phyloP scores from a whole-genome alignment of 2,113 vertebrate species.

The Brienomyrus brachyistius region DNA sequence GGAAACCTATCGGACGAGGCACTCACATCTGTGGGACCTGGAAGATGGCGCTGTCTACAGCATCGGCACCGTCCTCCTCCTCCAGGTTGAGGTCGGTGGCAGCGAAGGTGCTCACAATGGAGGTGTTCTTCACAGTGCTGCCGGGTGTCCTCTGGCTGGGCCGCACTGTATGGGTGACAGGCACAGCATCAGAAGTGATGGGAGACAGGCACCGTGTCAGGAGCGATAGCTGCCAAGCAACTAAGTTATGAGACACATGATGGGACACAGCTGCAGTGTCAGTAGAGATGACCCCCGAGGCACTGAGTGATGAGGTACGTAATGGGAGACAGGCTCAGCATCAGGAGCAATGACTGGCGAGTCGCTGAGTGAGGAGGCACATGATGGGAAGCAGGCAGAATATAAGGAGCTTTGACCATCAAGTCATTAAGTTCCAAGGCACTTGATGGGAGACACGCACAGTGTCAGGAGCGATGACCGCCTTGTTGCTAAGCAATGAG shows the following conservation, averaged over 20 bases:
- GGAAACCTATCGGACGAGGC: not conserved
- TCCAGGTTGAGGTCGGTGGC: constrained; percentile 89
- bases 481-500: not conserved
- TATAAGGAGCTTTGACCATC: constrained; percentile 28
- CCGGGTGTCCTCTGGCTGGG: constrained; percentile 75
- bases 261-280: too few species aligned
- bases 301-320: not conserved
- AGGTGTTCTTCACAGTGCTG: constrained; percentile 81
- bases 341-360: not conserved
- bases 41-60: constrained; percentile 84
- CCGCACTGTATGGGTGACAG: constrained; percentile 69
- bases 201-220: not conserved
- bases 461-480: not conserved
- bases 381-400: constrained; percentile 46
- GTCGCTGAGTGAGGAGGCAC: not conserved
- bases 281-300: too few species aligned
- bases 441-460: too few species aligned
- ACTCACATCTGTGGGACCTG: constrained; percentile 93
- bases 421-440: too few species aligned
- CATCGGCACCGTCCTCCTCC: constrained; percentile 76
- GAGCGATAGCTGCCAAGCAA: too few species aligned
- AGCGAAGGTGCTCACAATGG: constrained; percentile 79
- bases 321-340: not conserved
- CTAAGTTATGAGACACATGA: too few species aligned
- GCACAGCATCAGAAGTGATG: constrained; percentile 36